Evolutionary conservation across 2,888 invertebrate genomes (phyloP).

Genomic region (Lasioglossum malachurum): DNA sequence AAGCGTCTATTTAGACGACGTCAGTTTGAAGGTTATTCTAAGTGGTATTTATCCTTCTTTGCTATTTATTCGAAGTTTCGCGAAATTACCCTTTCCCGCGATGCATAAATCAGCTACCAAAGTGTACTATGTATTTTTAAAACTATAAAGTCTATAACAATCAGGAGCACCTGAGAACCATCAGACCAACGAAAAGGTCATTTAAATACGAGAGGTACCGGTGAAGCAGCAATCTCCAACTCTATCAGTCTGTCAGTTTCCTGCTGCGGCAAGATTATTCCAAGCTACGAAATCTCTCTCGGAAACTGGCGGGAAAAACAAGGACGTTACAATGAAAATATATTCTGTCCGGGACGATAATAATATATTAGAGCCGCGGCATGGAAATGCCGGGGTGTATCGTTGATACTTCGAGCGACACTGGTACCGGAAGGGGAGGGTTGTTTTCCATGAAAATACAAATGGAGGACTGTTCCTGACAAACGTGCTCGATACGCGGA

Average conservation of each 20-base stretch:
- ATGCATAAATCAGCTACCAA: neutral
- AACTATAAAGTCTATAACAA: neutral
- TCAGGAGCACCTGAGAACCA: neutral
- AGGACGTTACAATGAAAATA: conserved; percentile 17
- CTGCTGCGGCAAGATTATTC: neutral
- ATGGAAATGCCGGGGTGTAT: conserved; percentile 11
- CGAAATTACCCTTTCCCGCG: neutral
- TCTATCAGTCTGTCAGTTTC: conserved; percentile 2
- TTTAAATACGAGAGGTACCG: neutral
- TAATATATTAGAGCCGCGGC: conserved; percentile 14
- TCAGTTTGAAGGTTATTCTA: neutral
- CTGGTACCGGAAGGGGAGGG: conserved; percentile 6
- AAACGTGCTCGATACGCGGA: conserved; percentile 61
- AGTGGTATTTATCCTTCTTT: neutral
- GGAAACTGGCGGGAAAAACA: neutral
- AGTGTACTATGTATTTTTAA: neutral
- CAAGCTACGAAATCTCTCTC: neutral
- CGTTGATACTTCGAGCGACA: conserved; percentile 21
- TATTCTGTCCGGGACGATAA: neutral
- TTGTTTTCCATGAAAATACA: conserved; percentile 39
- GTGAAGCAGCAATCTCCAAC: neutral
- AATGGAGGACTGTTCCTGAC: conserved; percentile 52
- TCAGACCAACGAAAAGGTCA: neutral
- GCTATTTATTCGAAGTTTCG: neutral
- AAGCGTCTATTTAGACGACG: no score